Evolutionary conservation across 1,140 invertebrate genomes (phyloP).

Genomic region (Drosophila kohkoa): DNA sequence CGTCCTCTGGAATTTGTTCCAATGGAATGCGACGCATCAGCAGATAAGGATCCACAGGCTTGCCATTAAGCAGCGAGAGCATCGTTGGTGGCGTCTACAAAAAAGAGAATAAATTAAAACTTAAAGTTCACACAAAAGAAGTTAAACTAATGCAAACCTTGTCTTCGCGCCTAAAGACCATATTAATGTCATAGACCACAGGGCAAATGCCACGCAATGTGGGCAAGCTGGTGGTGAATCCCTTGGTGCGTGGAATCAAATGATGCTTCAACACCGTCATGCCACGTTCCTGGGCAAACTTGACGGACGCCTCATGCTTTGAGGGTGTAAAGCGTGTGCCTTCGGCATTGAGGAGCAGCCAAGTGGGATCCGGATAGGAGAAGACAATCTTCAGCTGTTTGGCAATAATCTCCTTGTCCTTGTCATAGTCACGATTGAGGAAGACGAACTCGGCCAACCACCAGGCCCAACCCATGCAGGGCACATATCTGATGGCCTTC

Average conservation of each 20-base stretch:
- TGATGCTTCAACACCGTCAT: slow-evolving; percentile 95
- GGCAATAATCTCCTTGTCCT: slow-evolving; percentile 93
- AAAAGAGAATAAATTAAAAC: background rate
- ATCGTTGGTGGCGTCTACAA: slow-evolving; percentile 90
- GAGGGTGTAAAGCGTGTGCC: slow-evolving; percentile 95
- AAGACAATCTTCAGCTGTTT: slow-evolving; percentile 92
- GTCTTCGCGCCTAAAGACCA: slow-evolving; percentile 90
- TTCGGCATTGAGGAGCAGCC: slow-evolving; percentile 96
- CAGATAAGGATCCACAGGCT: slow-evolving; percentile 90
- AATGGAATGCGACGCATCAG: slow-evolving; percentile 93
- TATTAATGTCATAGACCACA: slow-evolving; percentile 94
- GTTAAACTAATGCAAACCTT: slow-evolving; percentile 42
- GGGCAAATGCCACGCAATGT: slow-evolving; percentile 90
- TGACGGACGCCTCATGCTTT: slow-evolving; percentile 94
- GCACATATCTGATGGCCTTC: slow-evolving; percentile 95
- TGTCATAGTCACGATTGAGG: slow-evolving; percentile 95
- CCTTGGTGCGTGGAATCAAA: slow-evolving; percentile 96
- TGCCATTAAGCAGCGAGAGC: slow-evolving; percentile 92
- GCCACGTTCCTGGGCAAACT: slow-evolving; percentile 94
- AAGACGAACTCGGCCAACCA: slow-evolving; percentile 97
- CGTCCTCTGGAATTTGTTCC: slow-evolving; percentile 91
- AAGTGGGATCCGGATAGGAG: slow-evolving; percentile 95
- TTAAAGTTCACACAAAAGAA: slow-evolving; percentile 13
- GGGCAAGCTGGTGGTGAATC: slow-evolving; percentile 92
- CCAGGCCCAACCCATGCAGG: slow-evolving; percentile 98